These are phyloP conservation scores for Diuraphis noxia DNA, from an alignment of 1,140 invertebrate genomes.

Conservation along the genomic window DNA sequence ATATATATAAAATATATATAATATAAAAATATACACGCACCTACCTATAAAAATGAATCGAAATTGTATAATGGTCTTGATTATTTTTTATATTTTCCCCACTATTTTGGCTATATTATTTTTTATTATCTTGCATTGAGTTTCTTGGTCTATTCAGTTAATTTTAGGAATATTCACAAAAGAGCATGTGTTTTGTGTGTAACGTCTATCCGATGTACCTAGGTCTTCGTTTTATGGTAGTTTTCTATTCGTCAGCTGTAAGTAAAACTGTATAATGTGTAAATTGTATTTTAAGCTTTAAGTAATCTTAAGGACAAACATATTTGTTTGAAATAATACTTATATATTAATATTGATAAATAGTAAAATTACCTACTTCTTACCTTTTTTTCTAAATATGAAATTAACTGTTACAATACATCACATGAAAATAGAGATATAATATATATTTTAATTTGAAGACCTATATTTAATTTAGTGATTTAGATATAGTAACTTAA, in stretches of 20 bases:
- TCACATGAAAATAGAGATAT: background rate
- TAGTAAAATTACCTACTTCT: background rate
- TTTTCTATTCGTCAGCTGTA: background rate
- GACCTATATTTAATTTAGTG: no score
- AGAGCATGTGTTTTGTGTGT: background rate
- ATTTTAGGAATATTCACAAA: background rate
- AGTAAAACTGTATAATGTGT: background rate
- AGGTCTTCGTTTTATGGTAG: background rate
- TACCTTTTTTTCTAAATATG: no score
- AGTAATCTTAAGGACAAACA: background rate
- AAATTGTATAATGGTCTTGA: background rate
- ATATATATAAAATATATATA: no score
- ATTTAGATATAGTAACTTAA: no score
- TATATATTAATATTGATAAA: background rate
- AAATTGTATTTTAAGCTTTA: background rate
- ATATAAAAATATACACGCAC: background rate
- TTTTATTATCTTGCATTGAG: background rate
- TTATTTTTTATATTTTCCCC: background rate
- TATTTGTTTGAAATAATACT: background rate
- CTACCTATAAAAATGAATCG: background rate
- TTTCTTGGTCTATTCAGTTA: background rate
- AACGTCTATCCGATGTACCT: background rate
- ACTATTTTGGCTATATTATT: background rate
- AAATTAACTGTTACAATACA: background rate
- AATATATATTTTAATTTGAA: background rate